phyloP scores from a whole-genome alignment of 1,140 invertebrate species.

The Lethrus apterus region DNA sequence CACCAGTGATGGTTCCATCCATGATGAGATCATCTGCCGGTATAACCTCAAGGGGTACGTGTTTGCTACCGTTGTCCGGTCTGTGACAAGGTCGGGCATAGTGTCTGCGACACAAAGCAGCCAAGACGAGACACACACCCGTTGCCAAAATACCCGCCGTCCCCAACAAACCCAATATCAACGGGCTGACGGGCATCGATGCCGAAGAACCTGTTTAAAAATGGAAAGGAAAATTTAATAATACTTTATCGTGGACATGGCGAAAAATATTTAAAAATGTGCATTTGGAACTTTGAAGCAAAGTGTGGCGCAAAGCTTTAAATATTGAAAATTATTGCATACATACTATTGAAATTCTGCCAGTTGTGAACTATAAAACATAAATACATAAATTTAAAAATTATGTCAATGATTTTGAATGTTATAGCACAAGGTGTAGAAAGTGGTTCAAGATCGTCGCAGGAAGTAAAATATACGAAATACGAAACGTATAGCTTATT shows the following conservation, averaged over 20 bases:
- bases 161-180: conserved; percentile 62
- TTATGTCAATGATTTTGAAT: too few relatives aligned
- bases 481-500: too few relatives aligned
- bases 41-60: conserved; percentile 50
- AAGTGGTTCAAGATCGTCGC: too few relatives aligned
- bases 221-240: neutral
- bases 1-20: conserved; percentile 36
- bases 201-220: conserved; percentile 41
- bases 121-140: conserved; percentile 62
- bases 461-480: too few relatives aligned
- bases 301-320: neutral
- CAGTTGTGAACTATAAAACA: conserved; percentile 11
- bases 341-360: conserved; percentile 9
- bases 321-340: neutral
- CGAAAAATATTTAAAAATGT: neutral
- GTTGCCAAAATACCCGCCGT: conserved; percentile 62
- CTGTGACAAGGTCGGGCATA: conserved; percentile 38
- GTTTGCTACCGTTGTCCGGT: conserved; percentile 50
- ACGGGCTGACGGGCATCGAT: conserved; percentile 58
- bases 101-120: conserved; percentile 49
- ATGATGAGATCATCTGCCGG: conserved; percentile 36
- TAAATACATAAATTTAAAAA: conserved; percentile 1
- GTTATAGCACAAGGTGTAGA: too few relatives aligned
- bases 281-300: neutral
- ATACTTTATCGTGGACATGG: too few relatives aligned